Evolutionary conservation across 2,797 vertebrate genomes (phyloP).

Genomic region (Cheracebus regulus): DNA sequence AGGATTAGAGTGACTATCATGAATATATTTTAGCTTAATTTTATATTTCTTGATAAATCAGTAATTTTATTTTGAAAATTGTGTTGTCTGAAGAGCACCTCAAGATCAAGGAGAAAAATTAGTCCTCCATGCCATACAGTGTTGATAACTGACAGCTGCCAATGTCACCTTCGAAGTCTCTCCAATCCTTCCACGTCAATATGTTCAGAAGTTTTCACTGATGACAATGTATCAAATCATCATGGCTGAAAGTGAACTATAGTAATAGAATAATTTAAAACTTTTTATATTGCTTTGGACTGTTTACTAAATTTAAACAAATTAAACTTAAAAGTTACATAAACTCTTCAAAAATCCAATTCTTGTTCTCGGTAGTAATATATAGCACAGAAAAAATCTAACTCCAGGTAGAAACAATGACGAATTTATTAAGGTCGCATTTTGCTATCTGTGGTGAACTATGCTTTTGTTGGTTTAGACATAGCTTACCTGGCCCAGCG

Average conservation of each 20-base stretch:
- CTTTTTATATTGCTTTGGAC: neutral
- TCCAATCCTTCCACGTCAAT: neutral
- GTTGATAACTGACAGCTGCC: neutral
- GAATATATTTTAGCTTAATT: constrained; percentile 39
- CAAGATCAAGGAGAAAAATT: neutral
- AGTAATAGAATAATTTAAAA: neutral
- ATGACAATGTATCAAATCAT: neutral
- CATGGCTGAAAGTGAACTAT: neutral
- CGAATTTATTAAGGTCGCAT: neutral
- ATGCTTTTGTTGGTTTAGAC: neutral
- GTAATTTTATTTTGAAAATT: constrained; percentile 61
- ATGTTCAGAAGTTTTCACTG: neutral
- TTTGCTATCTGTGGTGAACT: neutral
- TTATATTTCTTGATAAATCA: constrained; percentile 57
- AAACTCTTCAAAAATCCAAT: neutral
- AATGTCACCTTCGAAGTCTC: neutral
- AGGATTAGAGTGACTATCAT: constrained; percentile 38
- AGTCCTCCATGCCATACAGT: neutral
- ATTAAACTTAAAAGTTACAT: neutral
- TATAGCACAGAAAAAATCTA: neutral
- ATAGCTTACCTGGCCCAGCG: too few species aligned
- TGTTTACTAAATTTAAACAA: neutral
- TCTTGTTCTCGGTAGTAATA: neutral
- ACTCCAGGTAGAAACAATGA: neutral
- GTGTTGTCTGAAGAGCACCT: constrained; percentile 58